Conservation (phyloP, 2,113 vertebrate species). For the Felis chaus region DNA sequence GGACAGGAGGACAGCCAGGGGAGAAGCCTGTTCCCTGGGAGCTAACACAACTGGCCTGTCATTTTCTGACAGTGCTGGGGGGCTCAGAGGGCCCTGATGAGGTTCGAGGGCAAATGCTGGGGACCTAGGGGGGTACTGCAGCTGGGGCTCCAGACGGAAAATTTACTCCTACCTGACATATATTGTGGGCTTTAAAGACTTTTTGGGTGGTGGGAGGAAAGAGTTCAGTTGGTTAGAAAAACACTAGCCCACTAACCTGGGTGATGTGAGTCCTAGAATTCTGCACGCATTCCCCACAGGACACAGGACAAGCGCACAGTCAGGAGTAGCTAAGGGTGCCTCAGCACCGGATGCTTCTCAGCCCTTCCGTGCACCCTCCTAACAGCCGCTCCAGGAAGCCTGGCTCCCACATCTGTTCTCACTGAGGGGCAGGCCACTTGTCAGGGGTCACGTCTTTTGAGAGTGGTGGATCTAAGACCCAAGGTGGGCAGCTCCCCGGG, state of each 20-base stretch:
- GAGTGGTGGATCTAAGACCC: background rate
- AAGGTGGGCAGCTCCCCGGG: rapidly evolving
- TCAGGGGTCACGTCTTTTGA: background rate
- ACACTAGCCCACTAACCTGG: background rate
- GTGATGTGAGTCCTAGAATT: background rate
- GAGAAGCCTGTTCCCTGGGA: background rate
- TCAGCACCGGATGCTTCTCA: background rate
- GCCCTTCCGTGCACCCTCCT: background rate
- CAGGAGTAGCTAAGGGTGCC: background rate
- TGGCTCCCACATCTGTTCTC: background rate
- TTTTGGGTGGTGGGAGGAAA: background rate
- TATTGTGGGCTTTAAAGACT: background rate
- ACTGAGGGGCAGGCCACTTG: background rate
- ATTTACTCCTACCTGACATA: too few relatives aligned
- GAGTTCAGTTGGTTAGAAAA: background rate
- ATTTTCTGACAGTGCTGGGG: background rate
- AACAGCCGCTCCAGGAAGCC: background rate
- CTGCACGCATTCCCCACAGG: background rate
- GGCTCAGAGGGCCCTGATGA: background rate
- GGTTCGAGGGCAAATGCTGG: background rate
- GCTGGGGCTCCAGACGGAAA: background rate
- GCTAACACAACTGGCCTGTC: background rate
- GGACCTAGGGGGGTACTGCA: background rate
- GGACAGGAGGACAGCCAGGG: background rate
- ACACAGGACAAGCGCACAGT: background rate